Conservation (phyloP, 2,888 invertebrate species). For the Vesta saturnalis region DNA sequence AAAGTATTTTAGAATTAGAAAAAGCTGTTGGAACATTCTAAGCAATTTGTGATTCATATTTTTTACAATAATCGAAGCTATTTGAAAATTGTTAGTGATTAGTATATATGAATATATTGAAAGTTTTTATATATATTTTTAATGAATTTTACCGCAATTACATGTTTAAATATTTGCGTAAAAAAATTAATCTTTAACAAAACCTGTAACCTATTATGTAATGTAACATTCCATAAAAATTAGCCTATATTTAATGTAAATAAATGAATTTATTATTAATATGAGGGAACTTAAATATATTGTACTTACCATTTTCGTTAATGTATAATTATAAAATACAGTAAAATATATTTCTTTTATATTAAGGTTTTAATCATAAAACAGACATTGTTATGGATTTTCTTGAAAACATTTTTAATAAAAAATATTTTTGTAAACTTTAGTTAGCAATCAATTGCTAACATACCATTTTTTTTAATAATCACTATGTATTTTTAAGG, state of each 20-base stretch:
- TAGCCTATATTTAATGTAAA: slow-evolving; percentile 30
- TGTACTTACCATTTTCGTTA: slow-evolving; percentile 34
- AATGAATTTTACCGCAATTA: slow-evolving; percentile 13
- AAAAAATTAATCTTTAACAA: neutral
- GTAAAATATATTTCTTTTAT: slow-evolving; percentile 37
- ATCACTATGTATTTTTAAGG: too few species aligned
- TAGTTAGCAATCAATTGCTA: too few species aligned
- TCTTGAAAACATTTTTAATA: neutral
- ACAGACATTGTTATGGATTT: neutral
- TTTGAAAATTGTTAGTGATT: slow-evolving; percentile 10
- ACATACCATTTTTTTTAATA: too few species aligned
- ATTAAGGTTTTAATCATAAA: slow-evolving; percentile 7
- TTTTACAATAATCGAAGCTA: slow-evolving; percentile 5
- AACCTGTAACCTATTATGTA: slow-evolving; percentile 3
- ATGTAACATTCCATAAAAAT: slow-evolving; percentile 33
- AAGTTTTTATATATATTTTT: slow-evolving; percentile 29
- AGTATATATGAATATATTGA: slow-evolving; percentile 13
- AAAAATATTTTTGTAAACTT: too few species aligned
- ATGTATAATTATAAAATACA: slow-evolving; percentile 32
- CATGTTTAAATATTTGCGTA: slow-evolving; percentile 10
- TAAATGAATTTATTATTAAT: too few species aligned
- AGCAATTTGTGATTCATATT: slow-evolving; percentile 12
- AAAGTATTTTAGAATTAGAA: neutral
- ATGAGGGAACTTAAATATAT: slow-evolving; percentile 14
- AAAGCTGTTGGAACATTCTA: neutral